phyloP scores from a whole-genome alignment of 2,888 invertebrate genomes.

The Metopia argyrocephala region DNA sequence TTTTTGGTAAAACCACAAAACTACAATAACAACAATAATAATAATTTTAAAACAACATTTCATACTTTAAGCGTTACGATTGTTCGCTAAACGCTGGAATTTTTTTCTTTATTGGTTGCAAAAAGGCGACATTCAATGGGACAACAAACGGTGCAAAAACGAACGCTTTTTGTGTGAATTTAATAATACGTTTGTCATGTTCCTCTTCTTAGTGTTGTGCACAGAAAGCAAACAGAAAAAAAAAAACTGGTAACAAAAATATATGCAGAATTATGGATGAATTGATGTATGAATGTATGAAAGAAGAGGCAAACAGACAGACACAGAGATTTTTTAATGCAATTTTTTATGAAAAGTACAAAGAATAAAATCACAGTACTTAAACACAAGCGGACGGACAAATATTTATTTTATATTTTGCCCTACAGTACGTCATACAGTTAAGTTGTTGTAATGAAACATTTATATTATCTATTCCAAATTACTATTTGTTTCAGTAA shows the following conservation, averaged over 20 bases:
- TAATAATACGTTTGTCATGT: conserved; percentile 77
- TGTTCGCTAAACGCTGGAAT: conserved; percentile 33
- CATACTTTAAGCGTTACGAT: conserved; percentile 32
- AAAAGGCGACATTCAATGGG: conserved; percentile 67
- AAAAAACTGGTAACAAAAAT: conserved; percentile 64
- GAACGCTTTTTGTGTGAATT: conserved; percentile 78
- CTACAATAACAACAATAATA: conserved; percentile 4
- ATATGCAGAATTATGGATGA: conserved; percentile 74
- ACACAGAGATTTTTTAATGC: conserved; percentile 38
- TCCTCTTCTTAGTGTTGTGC: conserved; percentile 61
- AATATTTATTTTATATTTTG: no score
- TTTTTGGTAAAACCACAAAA: conserved; percentile 39
- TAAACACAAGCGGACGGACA: conserved; percentile 32
- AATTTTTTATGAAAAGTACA: conserved; percentile 45
- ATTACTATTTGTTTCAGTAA: no score
- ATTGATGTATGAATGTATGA: conserved; percentile 47
- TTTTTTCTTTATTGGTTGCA: conserved; percentile 18
- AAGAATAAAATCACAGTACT: conserved; percentile 15
- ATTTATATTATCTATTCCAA: no score
- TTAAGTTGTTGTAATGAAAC: no score
- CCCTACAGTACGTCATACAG: no score
- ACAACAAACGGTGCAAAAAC: conserved; percentile 78
- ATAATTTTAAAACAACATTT: conserved; percentile 34
- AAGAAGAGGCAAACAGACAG: conserved; percentile 5
- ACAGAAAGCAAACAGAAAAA: conserved; percentile 29